Evolutionary conservation across 2,113 vertebrate species (phyloP), one percentile per base, ranked within the genome.

Genomic region (Halichoerus grypus): DNA sequence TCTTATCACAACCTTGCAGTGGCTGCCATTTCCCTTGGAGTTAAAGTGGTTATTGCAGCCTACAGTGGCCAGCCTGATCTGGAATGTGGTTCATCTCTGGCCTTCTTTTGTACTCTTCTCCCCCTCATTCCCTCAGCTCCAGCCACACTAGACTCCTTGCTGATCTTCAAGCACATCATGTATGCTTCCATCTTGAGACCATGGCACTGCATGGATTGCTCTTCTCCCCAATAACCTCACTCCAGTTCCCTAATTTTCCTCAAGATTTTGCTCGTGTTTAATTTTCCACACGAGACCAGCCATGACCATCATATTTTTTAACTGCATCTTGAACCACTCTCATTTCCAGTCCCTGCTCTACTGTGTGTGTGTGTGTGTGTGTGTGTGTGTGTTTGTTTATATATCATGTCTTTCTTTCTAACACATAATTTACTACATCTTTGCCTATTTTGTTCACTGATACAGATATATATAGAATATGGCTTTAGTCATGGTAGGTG

Each of bases 181-280:
- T 31, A 82, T 5, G 26, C 46, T 18, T 84, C 49, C 9, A 22
- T 36, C 31, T 87, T 36, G 33, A 88, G 13, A 93, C 13, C 36
- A 59, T 42, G 39, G 18, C 0, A 1, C n/a, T 53, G 0, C 22
- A 5, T 51, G 19, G 9, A 13, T 26, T 15, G 24, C 11, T 33
- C 4, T 82, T 49, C 46, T 9, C 36, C 8, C 22, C 1, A n/a
- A 2, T 72, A 36, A 36, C 16, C 39, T 80, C 39, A 51, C 16
- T 16, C 7, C 59, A 96, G 5, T 61, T 84, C 46, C 14, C 24
- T 55, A 19, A 28, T 42, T 79, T 84, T 84, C n/a, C 31, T 71
- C 51, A 39, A 80, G 14, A 26, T 53, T 88, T 39, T 76, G 42
- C 19, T 88, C 8, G n/a, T 72, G 53, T 57, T 26, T 84, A 21